phyloP scores from a whole-genome alignment of 1,140 invertebrate genomes.

The Diachasma alloeum region DNA sequence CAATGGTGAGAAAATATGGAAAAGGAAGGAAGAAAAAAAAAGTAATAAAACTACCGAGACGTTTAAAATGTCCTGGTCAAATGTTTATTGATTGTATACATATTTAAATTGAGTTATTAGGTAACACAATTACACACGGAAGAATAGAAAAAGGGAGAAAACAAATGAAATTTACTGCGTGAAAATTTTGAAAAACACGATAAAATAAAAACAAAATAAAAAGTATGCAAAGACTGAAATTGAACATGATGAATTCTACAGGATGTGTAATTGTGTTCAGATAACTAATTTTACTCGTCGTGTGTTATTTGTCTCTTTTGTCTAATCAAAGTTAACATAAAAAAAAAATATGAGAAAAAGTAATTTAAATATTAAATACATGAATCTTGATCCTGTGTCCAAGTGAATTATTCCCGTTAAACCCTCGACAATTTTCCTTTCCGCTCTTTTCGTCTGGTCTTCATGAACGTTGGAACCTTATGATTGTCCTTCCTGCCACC shows the following conservation, averaged over 20 bases:
- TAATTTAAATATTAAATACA: not conserved
- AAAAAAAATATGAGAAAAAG: not conserved
- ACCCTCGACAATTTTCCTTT: not conserved
- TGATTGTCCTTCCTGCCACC: no score
- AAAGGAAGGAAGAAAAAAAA: not conserved
- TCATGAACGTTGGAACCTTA: no score
- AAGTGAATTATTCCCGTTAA: not conserved
- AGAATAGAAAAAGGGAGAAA: not conserved
- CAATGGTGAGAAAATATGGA: not conserved
- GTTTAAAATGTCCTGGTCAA: not conserved
- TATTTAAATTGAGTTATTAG: not conserved
- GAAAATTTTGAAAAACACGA: not conserved
- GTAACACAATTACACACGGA: not conserved
- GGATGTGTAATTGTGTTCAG: not conserved
- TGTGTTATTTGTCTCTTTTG: slow-evolving; percentile 32
- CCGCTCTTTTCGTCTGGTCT: no score
- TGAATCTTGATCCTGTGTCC: not conserved
- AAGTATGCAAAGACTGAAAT: not conserved
- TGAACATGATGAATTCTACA: not conserved
- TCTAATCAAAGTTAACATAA: slow-evolving; percentile 47
- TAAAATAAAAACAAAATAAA: not conserved
- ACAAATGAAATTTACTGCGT: not conserved
- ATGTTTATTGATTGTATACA: slow-evolving; percentile 1
- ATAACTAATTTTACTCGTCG: not conserved
- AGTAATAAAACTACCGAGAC: not conserved